phyloP scores from a whole-genome alignment of 2,113 vertebrate genomes.

The Microcebus griseorufus region DNA sequence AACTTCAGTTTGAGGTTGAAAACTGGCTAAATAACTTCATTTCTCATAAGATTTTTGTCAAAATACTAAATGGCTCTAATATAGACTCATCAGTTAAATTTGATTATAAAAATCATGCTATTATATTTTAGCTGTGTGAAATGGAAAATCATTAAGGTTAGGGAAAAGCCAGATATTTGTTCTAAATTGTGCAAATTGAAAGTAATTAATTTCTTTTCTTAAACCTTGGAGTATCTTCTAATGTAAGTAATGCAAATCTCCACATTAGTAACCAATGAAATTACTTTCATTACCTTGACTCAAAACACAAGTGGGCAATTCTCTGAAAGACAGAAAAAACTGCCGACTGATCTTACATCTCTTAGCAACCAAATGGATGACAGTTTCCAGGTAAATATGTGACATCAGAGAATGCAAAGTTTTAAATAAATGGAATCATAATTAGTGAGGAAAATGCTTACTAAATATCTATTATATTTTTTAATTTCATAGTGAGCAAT shows the following conservation, averaged over 20 bases:
- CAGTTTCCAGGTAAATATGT: slow-evolving; percentile 54
- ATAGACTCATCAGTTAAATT: background rate
- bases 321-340: slow-evolving; percentile 35
- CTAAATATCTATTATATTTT: slow-evolving; percentile 38
- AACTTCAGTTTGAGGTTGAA: background rate
- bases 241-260: background rate
- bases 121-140: slow-evolving; percentile 46
- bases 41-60: slow-evolving; percentile 44
- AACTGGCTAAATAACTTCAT: background rate
- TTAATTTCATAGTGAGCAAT: slow-evolving; percentile 12
- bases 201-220: slow-evolving; percentile 45
- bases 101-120: slow-evolving; percentile 43
- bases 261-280: background rate
- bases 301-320: slow-evolving; percentile 47
- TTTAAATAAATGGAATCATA: slow-evolving; percentile 38
- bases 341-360: slow-evolving; percentile 53
- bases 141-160: slow-evolving; percentile 34
- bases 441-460: slow-evolving; percentile 49
- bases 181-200: slow-evolving; percentile 33
- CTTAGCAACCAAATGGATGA: slow-evolving; percentile 62
- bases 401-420: slow-evolving; percentile 45
- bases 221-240: slow-evolving; percentile 27
- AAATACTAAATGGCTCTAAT: background rate
- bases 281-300: background rate
- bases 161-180: slow-evolving; percentile 38